A percentile compares a stretch with the other conserved stretches of the same genome.
phyloP scores from a whole-genome alignment of 2,888 invertebrate species.

The Orthosia incerta region DNA sequence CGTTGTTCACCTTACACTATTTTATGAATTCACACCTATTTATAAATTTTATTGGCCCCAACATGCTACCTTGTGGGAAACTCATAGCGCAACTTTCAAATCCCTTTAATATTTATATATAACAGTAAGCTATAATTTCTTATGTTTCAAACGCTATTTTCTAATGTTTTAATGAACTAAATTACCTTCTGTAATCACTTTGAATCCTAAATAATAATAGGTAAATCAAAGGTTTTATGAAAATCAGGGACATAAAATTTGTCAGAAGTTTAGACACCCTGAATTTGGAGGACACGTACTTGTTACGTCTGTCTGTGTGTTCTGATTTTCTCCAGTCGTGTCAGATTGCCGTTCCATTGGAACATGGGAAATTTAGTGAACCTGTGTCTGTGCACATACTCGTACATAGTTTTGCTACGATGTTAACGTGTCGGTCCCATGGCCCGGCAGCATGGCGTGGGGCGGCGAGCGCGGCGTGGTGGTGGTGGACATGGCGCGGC shows the following conservation, averaged over 20 bases:
- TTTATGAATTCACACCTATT: not conserved
- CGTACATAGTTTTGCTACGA: too few species aligned
- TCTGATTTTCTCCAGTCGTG: too few species aligned
- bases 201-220: not conserved
- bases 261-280: not conserved
- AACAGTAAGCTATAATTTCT: not conserved
- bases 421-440: slow-evolving; percentile 91
- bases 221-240: not conserved
- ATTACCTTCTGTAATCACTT: not conserved
- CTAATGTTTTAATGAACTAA: not conserved
- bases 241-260: not conserved
- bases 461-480: slow-evolving; percentile 99
- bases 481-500: slow-evolving; percentile 98
- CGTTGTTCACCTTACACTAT: too few species aligned
- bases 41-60: not conserved
- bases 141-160: not conserved
- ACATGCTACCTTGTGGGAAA: not conserved
- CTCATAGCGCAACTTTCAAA: not conserved
- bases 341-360: too few species aligned
- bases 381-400: too few species aligned
- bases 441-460: slow-evolving; percentile 98
- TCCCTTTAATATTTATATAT: not conserved
- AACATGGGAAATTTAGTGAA: too few species aligned
- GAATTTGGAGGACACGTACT: too few species aligned
- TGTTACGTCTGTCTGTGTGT: too few species aligned